These are phyloP conservation scores for Chironomus tentans DNA, from an alignment of 2,888 invertebrate genomes.

Conservation along the genomic window DNA sequence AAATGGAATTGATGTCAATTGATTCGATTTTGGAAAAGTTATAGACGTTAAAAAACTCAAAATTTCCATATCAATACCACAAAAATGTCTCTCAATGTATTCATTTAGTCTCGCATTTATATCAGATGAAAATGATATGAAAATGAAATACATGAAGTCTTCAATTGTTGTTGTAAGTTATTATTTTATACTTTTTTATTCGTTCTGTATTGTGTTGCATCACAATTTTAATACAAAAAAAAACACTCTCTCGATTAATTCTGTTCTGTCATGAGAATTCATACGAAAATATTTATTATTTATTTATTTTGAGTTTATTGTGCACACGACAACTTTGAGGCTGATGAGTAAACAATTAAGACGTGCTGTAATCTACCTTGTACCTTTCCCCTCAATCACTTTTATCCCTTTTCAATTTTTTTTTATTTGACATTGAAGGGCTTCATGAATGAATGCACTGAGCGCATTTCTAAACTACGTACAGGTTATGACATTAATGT, in stretches of 20 bases:
- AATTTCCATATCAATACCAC: too few species aligned
- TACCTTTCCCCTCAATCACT: too few species aligned
- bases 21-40: too few species aligned
- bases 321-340: not conserved
- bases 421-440: not conserved
- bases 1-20: too few species aligned
- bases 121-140: too few species aligned
- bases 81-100: too few species aligned
- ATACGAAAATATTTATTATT: not conserved
- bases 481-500: not conserved
- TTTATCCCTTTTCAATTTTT: not conserved
- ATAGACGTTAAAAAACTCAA: too few species aligned
- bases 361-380: not conserved
- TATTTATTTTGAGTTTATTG: not conserved
- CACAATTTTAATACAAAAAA: not conserved
- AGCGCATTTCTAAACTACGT: not conserved
- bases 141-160: too few species aligned
- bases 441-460: not conserved
- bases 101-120: too few species aligned
- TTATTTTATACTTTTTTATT: too few species aligned
- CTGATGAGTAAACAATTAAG: conserved; percentile 18
- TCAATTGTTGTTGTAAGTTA: too few species aligned
- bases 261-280: not conserved
- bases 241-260: not conserved
- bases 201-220: not conserved